These are phyloP conservation scores for Pandemis corylana DNA, from an alignment of 2,888 invertebrate genomes.

Conservation along the genomic window DNA sequence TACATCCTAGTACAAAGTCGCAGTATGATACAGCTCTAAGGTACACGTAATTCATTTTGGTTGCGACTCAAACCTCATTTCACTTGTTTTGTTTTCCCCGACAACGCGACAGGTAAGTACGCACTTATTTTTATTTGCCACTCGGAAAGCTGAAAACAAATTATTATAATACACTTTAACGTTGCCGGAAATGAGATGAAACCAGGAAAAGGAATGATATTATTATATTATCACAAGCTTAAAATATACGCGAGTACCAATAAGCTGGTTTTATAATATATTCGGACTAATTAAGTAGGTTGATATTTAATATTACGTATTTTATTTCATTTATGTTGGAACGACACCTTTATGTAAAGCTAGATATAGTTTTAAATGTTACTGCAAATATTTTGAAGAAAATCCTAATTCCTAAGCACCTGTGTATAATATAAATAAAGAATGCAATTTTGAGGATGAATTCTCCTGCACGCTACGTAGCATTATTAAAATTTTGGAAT, in stretches of 20 bases:
- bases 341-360: too few species aligned
- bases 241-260: background rate
- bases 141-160: conserved; percentile 10
- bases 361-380: too few species aligned
- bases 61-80: background rate
- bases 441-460: too few species aligned
- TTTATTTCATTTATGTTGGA: background rate
- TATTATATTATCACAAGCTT: background rate
- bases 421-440: background rate
- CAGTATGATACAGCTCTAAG: background rate
- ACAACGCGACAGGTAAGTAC: conserved; percentile 10
- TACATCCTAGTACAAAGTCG: background rate
- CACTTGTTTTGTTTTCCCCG: conserved; percentile 12
- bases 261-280: background rate
- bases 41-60: conserved; percentile 6
- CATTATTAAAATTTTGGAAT: background rate
- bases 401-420: background rate
- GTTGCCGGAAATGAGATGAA: conserved; percentile 14
- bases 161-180: conserved; percentile 23
- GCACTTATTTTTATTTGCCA: conserved; percentile 2
- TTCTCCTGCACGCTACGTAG: background rate
- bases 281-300: background rate
- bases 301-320: background rate
- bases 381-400: too few species aligned
- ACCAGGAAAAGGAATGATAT: conserved; percentile 8